Base-by-base conservation (phyloP, 2,888 invertebrate genomes). In the Troilus luridus region DNA sequence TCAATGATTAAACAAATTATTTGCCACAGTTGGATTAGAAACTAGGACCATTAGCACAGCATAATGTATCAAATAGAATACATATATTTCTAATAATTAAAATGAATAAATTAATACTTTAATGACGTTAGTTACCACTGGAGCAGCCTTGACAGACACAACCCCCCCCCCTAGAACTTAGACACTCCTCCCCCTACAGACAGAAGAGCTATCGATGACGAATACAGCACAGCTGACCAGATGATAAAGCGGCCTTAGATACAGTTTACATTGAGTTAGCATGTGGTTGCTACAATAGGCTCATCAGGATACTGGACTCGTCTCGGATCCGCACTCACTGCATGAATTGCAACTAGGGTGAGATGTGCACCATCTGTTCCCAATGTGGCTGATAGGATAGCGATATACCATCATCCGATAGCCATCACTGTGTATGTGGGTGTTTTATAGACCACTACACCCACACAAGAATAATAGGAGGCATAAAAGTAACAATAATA, bases 341-440 rank as follows among this genome's bases (percentile, higher is more conserved):
- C 56, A 85, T 85, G 56, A 85, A 85, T 85, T 85, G 85, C 85
- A 85, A 85, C 85, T 12, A 85, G 85, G 85, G 85, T 85, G 85
- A 85, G 56, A 85, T 85, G 72, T 58, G 56, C n/a, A 58, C 56
- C 85, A 85, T 85, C 85, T 85, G 85, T 85, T n/a, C 11, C 85
- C 56, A 58, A 56, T 12, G 21, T 85, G 56, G 56, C 85, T 85
- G 41, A 54, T 85, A 21, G 21, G 17, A 54, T 11, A 85, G 14
- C 17, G 77, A 77, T 19, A 72, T 27, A 81, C n/a, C 85, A 2
- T 58, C 21, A 5, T 85, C n/a, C 14, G 19, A 21, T 21, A 85
- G 21, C 14, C 85, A 85, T 85, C 72, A 17, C 27, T 24, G 67
- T 24, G 24, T 24, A 24, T 24, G 9, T 60, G 12, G 14, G 12